Evolutionary conservation across 2,888 invertebrate genomes (phyloP).

Genomic region (Xestia sexstrigata): DNA sequence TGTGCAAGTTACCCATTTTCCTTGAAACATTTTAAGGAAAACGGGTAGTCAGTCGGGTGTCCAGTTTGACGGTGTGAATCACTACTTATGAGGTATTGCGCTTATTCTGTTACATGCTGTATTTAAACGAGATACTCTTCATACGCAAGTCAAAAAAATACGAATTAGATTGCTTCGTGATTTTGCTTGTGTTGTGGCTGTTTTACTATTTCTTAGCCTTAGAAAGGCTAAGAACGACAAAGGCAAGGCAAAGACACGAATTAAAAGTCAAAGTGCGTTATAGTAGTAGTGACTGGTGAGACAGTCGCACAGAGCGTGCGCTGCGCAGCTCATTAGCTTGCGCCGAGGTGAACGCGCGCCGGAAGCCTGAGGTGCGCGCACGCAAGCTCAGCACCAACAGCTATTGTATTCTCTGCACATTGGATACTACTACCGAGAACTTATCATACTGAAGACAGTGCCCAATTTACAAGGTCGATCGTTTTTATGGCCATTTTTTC

Average conservation of each 20-base stretch:
- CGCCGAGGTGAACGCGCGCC: conserved; percentile 38
- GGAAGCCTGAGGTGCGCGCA: conserved; percentile 48
- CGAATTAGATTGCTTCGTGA: background rate
- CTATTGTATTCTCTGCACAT: conserved; percentile 45
- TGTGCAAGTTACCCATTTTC: background rate
- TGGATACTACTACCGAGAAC: conserved; percentile 34
- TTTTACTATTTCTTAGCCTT: too few relatives aligned
- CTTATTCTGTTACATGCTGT: background rate
- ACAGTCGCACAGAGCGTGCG: background rate
- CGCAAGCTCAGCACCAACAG: conserved; percentile 30
- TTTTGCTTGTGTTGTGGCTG: too few relatives aligned
- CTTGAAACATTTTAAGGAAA: too few relatives aligned
- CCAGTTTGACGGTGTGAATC: too few relatives aligned
- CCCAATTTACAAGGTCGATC: conserved; percentile 22
- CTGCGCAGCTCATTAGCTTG: conserved; percentile 41
- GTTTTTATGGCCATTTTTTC: background rate
- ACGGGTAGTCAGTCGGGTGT: too few relatives aligned
- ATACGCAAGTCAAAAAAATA: background rate
- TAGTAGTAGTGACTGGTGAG: background rate
- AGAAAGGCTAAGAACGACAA: too few relatives aligned
- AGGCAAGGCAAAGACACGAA: too few relatives aligned
- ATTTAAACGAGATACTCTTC: background rate
- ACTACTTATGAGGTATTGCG: background rate
- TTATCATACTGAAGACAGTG: conserved; percentile 7
- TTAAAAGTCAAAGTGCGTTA: background rate